phyloP scores from a whole-genome alignment of 2,797 vertebrate species.

The Psittacula echo region DNA sequence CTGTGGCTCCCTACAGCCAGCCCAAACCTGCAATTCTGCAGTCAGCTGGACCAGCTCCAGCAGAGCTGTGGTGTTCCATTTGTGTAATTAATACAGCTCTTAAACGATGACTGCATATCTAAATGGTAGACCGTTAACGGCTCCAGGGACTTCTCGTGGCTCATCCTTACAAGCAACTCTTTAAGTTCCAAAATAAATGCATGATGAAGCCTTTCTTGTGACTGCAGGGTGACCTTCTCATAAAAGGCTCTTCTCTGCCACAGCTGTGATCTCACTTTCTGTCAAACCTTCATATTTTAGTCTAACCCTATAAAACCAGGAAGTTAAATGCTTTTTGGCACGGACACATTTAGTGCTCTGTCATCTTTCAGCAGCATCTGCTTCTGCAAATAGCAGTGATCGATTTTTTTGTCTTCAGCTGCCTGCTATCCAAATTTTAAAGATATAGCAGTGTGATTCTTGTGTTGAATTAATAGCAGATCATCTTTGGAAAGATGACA shows the following conservation, averaged over 20 bases:
- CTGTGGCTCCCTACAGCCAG: background rate
- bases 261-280: constrained; percentile 36
- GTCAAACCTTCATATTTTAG: constrained; percentile 40
- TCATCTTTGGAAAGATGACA: constrained; percentile 14
- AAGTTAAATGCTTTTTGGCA: constrained; percentile 56
- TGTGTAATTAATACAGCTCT: constrained; percentile 68
- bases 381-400: constrained; percentile 42
- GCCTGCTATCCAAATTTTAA: constrained; percentile 22
- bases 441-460: background rate
- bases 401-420: constrained; percentile 33
- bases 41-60: constrained; percentile 41
- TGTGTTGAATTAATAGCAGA: constrained; percentile 42
- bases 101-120: constrained; percentile 41
- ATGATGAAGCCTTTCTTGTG: constrained; percentile 17
- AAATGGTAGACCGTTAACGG: constrained; percentile 28
- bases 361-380: constrained; percentile 28
- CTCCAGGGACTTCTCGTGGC: constrained; percentile 18
- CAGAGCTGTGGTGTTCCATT: constrained; percentile 52
- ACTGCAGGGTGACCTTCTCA: constrained; percentile 36
- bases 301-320: constrained; percentile 29
- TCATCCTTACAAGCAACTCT: background rate
- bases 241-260: constrained; percentile 3
- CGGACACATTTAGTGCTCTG: background rate
- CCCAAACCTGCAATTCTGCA: constrained; percentile 29
- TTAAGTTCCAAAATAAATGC: constrained; percentile 15